phyloP scores from a whole-genome alignment of 2,797 vertebrate species.

The Vultur gryphus region DNA sequence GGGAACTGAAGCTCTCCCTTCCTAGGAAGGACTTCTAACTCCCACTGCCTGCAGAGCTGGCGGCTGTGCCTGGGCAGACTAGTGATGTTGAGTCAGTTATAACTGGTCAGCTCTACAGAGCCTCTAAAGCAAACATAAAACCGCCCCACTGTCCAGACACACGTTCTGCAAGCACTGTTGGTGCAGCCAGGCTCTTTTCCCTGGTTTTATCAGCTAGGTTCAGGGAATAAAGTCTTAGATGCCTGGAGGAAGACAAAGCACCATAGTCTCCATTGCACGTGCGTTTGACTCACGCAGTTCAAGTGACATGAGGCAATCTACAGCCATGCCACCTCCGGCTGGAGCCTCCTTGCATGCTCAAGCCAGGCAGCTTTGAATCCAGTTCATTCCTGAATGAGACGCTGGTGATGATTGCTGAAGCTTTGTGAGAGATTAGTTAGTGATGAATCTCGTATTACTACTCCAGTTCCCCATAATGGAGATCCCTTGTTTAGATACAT shows the following conservation, averaged over 20 bases:
- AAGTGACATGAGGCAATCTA: neutral
- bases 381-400: neutral
- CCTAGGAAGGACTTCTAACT: neutral
- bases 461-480: neutral
- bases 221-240: neutral
- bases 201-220: neutral
- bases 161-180: neutral
- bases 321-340: neutral
- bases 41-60: neutral
- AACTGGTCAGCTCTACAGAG: neutral
- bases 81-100: neutral
- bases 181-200: neutral
- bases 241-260: neutral
- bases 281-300: rapidly evolving
- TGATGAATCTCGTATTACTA: neutral
- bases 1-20: neutral
- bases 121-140: neutral
- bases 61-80: neutral
- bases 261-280: neutral
- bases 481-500: neutral
- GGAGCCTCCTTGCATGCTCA: neutral
- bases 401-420: neutral
- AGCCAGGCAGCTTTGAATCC: neutral
- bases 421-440: neutral
- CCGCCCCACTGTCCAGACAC: neutral